These are phyloP conservation scores for Yponomeuta plumbellus DNA, from an alignment of 2,888 invertebrate genomes.

Conservation along the genomic window DNA sequence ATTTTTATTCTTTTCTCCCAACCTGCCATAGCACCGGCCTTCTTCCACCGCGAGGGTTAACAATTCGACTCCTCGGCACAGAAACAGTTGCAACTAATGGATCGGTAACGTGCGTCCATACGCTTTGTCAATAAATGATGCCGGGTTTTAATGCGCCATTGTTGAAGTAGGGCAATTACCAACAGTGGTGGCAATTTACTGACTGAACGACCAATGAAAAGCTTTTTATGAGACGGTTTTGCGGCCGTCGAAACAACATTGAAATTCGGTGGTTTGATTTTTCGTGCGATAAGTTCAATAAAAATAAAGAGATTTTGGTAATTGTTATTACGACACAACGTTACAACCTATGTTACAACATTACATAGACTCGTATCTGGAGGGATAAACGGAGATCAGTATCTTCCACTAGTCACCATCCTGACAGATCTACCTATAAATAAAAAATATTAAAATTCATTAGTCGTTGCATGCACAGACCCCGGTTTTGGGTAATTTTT, in stretches of 20 bases:
- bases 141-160: slow-evolving; percentile 51
- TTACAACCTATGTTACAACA: no score
- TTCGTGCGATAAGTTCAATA: background rate
- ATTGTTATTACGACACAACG: no score
- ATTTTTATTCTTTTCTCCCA: no score
- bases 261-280: slow-evolving; percentile 2
- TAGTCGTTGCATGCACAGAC: no score
- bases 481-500: no score
- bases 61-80: background rate
- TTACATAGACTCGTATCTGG: no score
- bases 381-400: no score
- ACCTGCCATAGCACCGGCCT: no score
- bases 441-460: no score
- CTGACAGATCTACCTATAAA: no score
- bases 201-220: slow-evolving; percentile 30
- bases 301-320: no score
- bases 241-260: slow-evolving; percentile 15
- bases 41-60: background rate
- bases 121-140: slow-evolving; percentile 54
- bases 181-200: slow-evolving; percentile 40
- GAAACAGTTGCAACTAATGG: slow-evolving; percentile 21
- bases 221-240: slow-evolving; percentile 24
- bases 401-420: no score
- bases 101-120: slow-evolving; percentile 39
- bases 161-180: slow-evolving; percentile 60